Base-by-base conservation (phyloP, 1,140 invertebrate species). In the Pomacea maculata region DNA sequence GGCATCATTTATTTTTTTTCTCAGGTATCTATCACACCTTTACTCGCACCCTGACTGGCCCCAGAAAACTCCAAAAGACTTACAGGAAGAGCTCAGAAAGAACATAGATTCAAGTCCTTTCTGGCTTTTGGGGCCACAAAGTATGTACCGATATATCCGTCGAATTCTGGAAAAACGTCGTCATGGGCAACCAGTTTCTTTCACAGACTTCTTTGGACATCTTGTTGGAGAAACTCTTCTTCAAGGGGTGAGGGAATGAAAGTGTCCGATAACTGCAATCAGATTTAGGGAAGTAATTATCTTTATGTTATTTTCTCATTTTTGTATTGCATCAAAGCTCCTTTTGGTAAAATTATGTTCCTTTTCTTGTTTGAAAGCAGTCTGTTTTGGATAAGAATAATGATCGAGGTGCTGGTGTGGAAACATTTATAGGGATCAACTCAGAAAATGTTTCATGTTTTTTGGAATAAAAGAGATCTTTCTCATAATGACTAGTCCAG, bases 201-300 rank as follows among this genome's bases (percentile, higher is more conserved):
- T 92, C 79, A 93, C 92, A 12, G 92, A 93, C 84, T 91, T 92
- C 78, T 93, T 92, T 84, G 92, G 92, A 11, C 88, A 92, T 83
- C 86, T 93, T n/a, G 87, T 93, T 21, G 92, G 92, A 67, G 91
- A 92, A 78, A 92, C 91, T 14, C 83, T 93, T 11, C 84, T 93
- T 0, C 89, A 88, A 87, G 87, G 86, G 65, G 92, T 92, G 87
- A 85, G 88, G 79, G 14, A 67, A 34, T 12, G 29, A 7, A 67
- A 15, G 21, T 45, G 34, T 45, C 34, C 34, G 6, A n/a, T 54
- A 68, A 55, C 25, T 3, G 6, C 64, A 25, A 19, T 19, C 17
- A 19, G 25, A 67, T 67, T 19, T 19, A 19, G 64, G 64, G 17
- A 25, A 67, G 25, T 67, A 19, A 19, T 67, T 67, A 19, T 67